These are phyloP conservation scores for Acleris cristana DNA, from an alignment of 2,888 invertebrate species.

Conservation along the genomic window DNA sequence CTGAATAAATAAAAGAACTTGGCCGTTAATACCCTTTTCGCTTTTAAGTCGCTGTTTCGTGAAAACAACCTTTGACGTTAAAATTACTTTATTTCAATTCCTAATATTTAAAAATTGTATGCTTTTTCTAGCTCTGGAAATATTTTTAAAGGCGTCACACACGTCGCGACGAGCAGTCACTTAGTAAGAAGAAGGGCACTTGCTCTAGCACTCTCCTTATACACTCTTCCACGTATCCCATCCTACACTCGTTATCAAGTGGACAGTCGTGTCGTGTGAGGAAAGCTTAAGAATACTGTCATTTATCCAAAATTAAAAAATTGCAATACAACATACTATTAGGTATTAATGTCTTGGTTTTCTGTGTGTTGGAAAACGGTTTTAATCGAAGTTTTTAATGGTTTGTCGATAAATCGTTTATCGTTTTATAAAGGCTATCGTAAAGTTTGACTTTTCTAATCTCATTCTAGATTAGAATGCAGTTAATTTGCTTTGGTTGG, in stretches of 20 bases:
- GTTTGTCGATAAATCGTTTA: slow-evolving; percentile 40
- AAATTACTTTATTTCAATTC: not conserved
- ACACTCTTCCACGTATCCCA: slow-evolving; percentile 52
- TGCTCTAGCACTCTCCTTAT: slow-evolving; percentile 63
- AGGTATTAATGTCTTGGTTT: slow-evolving; percentile 8
- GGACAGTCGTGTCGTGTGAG: slow-evolving; percentile 60
- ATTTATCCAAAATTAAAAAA: slow-evolving; percentile 37
- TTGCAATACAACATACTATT: not conserved
- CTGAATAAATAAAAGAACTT: slow-evolving; percentile 33
- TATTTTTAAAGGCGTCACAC: slow-evolving; percentile 31
- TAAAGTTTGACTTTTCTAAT: slow-evolving; percentile 56
- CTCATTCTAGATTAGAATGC: slow-evolving; percentile 44
- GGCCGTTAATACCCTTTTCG: slow-evolving; percentile 22
- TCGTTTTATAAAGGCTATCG: slow-evolving; percentile 62
- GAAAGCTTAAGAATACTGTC: slow-evolving; percentile 40
- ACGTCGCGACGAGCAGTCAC: slow-evolving; percentile 49
- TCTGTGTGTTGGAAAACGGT: slow-evolving; percentile 10
- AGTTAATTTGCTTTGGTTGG: slow-evolving; percentile 38
- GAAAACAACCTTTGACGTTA: slow-evolving; percentile 23
- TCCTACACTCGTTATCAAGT: slow-evolving; percentile 68
- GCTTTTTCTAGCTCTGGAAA: not conserved
- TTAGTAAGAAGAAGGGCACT: slow-evolving; percentile 72
- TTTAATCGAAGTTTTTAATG: slow-evolving; percentile 30
- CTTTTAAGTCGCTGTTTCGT: slow-evolving; percentile 13
- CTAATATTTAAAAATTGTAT: not conserved